phyloP scores from a whole-genome alignment of 2,113 vertebrate species.

The Oceanites oceanicus region DNA sequence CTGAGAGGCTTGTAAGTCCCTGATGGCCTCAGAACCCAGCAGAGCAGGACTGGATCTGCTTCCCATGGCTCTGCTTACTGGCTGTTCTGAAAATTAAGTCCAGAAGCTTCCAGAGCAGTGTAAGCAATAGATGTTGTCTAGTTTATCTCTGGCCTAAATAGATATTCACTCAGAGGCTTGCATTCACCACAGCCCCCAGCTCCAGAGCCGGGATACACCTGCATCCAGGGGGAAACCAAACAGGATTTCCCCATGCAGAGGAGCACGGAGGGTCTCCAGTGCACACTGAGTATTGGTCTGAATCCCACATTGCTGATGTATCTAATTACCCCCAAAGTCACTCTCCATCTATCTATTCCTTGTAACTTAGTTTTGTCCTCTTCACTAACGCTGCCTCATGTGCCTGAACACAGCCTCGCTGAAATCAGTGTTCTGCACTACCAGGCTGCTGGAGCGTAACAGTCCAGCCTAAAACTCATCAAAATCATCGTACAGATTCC shows the following conservation, averaged over 20 bases:
- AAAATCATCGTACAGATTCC: neutral
- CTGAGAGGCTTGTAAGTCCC: neutral
- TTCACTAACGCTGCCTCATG: neutral
- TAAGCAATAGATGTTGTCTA: neutral
- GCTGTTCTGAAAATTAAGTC: neutral
- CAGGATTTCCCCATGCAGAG: neutral
- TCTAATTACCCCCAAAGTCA: neutral
- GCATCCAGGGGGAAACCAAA: neutral
- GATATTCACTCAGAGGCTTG: neutral
- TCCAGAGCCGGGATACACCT: neutral
- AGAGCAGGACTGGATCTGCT: neutral
- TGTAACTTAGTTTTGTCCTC: neutral
- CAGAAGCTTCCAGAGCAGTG: neutral
- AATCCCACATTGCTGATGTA: neutral
- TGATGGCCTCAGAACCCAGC: neutral
- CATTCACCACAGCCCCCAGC: neutral
- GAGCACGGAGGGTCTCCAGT: neutral
- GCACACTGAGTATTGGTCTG: neutral
- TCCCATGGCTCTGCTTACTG: neutral
- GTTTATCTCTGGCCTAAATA: neutral
- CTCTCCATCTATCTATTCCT: neutral
- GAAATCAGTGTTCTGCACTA: neutral
- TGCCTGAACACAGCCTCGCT: neutral
- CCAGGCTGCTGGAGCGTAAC: neutral
- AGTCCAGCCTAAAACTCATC: neutral